Conservation (phyloP, 2,888 invertebrate species). For the Cancer borealis region DNA sequence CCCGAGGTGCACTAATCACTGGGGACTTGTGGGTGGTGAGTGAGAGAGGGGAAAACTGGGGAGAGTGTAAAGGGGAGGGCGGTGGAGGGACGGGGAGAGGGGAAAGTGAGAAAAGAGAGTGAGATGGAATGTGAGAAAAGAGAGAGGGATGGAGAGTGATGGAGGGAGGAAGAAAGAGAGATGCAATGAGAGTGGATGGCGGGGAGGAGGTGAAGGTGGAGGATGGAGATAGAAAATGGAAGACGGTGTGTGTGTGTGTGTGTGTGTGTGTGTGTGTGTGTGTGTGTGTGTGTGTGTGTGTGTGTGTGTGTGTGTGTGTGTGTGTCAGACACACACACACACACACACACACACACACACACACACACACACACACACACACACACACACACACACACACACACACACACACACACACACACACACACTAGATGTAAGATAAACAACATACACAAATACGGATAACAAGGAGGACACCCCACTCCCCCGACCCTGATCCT, state of each 20-base stretch:
- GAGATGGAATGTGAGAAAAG: conserved; percentile 37
- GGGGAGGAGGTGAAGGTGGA: conserved; percentile 14
- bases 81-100: neutral
- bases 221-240: conserved; percentile 46
- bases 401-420: conserved; percentile 44
- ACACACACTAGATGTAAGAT: conserved; percentile 23
- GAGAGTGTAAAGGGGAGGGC: conserved; percentile 11
- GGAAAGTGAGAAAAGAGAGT: conserved; percentile 23
- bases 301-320: neutral
- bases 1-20: conserved; percentile 28
- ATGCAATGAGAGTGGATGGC: neutral
- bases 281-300: neutral
- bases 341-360: neutral
- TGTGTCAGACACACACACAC: neutral
- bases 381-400: conserved; percentile 25
- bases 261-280: neutral
- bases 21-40: conserved; percentile 21
- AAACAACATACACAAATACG: conserved; percentile 30
- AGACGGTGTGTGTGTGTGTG: neutral
- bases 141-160: neutral
- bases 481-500: neutral
- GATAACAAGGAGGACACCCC: neutral
- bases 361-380: neutral
- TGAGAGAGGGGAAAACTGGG: neutral
- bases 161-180: conserved; percentile 1